Conservation (phyloP, 2,797 vertebrate genomes). For the Balearica regulorum region DNA sequence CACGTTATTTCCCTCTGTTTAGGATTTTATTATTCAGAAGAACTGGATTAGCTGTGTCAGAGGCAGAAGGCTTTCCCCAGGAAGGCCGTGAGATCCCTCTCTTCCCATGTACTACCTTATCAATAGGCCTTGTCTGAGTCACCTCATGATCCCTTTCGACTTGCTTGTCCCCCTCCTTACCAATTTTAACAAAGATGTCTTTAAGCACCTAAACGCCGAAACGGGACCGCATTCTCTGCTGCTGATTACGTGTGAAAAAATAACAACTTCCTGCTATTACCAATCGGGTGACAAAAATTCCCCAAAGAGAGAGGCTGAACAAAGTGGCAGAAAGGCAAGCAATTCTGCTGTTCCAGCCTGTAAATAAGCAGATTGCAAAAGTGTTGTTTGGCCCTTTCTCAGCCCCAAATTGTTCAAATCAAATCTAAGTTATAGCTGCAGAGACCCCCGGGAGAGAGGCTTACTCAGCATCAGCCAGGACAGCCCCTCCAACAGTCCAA, state of each 20-base stretch:
- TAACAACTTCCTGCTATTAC: conserved; percentile 23
- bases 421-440: background rate
- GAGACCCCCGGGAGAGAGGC: background rate
- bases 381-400: background rate
- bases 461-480: background rate
- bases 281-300: background rate
- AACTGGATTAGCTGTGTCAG: background rate
- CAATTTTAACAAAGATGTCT: background rate
- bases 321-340: background rate
- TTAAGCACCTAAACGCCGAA: background rate
- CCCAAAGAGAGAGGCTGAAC: background rate
- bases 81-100: background rate
- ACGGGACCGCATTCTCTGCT: background rate
- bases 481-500: background rate
- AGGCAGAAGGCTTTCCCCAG: background rate
- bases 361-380: background rate
- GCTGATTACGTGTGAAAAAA: conserved; percentile 23
- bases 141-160: background rate
- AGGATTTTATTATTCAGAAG: background rate
- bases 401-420: background rate
- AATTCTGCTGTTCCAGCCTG: background rate
- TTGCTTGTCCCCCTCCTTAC: background rate
- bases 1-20: background rate
- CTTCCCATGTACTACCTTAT: background rate
- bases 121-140: background rate